These are phyloP conservation scores for Lasiommata megera DNA, from an alignment of 2,888 invertebrate species.

Conservation along the genomic window DNA sequence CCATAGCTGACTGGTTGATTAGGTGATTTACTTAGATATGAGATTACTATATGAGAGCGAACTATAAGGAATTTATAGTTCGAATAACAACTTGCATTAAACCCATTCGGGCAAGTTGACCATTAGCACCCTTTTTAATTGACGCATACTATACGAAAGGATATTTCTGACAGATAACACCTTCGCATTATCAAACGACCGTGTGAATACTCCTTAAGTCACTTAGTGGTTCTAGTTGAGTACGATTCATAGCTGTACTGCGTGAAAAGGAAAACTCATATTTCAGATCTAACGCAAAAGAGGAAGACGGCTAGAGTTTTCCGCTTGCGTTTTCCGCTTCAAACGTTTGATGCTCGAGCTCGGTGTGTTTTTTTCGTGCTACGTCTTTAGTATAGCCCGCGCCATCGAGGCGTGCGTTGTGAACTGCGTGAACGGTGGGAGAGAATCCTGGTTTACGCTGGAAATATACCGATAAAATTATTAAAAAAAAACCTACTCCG, in stretches of 20 bases:
- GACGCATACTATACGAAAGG: background rate
- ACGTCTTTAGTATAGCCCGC: slow-evolving; percentile 60
- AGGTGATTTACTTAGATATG: too few relatives aligned
- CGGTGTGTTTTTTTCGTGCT: slow-evolving; percentile 56
- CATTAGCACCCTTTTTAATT: background rate
- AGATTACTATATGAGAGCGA: too few relatives aligned
- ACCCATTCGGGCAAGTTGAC: too few relatives aligned
- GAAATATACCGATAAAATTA: slow-evolving; percentile 40
- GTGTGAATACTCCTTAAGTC: slow-evolving; percentile 9
- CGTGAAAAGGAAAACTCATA: slow-evolving; percentile 47
- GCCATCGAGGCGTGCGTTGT: slow-evolving; percentile 55
- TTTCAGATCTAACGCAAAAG: slow-evolving; percentile 23
- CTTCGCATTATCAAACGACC: background rate
- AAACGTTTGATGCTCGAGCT: slow-evolving; percentile 39
- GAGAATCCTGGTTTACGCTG: slow-evolving; percentile 48
- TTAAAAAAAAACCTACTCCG: slow-evolving; percentile 45
- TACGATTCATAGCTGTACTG: slow-evolving; percentile 27
- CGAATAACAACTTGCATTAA: too few relatives aligned
- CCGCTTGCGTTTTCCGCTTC: slow-evolving; percentile 52
- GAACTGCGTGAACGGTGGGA: slow-evolving; percentile 41
- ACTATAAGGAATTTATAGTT: too few relatives aligned
- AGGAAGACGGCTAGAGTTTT: slow-evolving; percentile 55
- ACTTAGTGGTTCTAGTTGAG: slow-evolving; percentile 4
- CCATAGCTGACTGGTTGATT: too few relatives aligned
- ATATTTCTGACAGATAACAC: background rate